These are phyloP conservation scores for Coregonus suidteri DNA, from an alignment of 2,797 vertebrate species.

Conservation along the genomic window DNA sequence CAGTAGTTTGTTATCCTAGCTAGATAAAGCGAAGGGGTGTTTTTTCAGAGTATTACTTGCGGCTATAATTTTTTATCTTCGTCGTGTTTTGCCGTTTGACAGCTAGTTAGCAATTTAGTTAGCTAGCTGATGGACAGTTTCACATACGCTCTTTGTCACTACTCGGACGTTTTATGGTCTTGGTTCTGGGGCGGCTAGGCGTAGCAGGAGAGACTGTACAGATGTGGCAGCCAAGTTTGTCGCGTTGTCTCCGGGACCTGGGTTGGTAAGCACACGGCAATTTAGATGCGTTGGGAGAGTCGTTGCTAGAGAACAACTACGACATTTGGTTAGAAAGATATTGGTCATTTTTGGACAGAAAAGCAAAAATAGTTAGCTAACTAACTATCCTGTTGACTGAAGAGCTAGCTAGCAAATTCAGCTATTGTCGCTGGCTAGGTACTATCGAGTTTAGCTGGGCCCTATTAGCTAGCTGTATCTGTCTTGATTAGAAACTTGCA, in stretches of 20 bases:
- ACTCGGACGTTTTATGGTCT: conserved; percentile 61
- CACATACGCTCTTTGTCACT: conserved; percentile 56
- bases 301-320: not conserved
- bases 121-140: conserved; percentile 61
- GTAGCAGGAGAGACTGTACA: conserved; percentile 50
- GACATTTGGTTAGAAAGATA: conserved; percentile 8
- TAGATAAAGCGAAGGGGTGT: conserved; percentile 23
- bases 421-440: not conserved
- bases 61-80: conserved; percentile 13
- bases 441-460: not conserved
- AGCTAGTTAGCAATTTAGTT: conserved; percentile 25
- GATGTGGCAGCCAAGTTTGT: conserved; percentile 68
- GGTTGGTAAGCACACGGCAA: conserved; percentile 32
- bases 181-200: conserved; percentile 74
- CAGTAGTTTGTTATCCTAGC: not conserved
- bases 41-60: not conserved
- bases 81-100: conserved; percentile 15
- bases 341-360: not conserved
- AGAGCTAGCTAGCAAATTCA: not conserved
- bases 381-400: not conserved
- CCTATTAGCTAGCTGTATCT: not conserved
- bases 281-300: not conserved
- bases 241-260: conserved; percentile 62
- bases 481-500: conserved; percentile 21
- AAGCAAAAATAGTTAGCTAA: not conserved